A percentile compares a stretch with the other conserved stretches of the same genome.
Evolutionary conservation across 2,797 vertebrate species (phyloP).

Genomic region (Eulemur mongoz): DNA sequence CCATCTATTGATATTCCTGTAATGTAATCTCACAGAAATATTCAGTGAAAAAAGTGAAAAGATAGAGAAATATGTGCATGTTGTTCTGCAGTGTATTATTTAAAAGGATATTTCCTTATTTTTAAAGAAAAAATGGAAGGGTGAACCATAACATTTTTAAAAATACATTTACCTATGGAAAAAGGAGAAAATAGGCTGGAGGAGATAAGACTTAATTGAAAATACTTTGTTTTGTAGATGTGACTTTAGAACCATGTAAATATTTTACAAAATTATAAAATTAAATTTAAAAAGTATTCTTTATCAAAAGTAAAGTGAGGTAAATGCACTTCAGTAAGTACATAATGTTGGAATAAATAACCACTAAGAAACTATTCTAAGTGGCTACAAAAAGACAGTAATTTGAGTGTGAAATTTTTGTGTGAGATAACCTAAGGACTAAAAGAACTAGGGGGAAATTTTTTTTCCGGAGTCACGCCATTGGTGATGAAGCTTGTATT

Average conservation of each 20-base stretch:
- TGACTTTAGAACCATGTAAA: not conserved
- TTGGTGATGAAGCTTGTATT: not conserved
- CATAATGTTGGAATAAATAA: not conserved
- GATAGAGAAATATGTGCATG: not conserved
- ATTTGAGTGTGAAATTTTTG: not conserved
- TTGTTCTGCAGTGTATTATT: not conserved
- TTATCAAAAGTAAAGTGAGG: not conserved
- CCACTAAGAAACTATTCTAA: not conserved
- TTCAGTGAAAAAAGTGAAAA: not conserved
- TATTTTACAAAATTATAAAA: not conserved
- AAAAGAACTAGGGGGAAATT: not conserved
- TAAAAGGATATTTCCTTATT: not conserved
- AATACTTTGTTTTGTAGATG: not conserved
- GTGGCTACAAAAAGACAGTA: not conserved
- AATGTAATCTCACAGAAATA: not conserved
- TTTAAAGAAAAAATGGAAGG: not conserved
- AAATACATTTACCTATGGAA: not conserved
- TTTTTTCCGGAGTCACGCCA: not conserved
- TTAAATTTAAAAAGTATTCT: not conserved
- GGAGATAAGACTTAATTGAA: not conserved
- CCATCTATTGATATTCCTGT: not conserved
- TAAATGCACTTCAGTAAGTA: not conserved
- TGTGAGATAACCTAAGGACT: not conserved
- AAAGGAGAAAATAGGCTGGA: not conserved
- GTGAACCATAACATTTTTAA: not conserved